Base-by-base conservation (phyloP, 2,888 invertebrate genomes). In the Dryomyza anilis region DNA sequence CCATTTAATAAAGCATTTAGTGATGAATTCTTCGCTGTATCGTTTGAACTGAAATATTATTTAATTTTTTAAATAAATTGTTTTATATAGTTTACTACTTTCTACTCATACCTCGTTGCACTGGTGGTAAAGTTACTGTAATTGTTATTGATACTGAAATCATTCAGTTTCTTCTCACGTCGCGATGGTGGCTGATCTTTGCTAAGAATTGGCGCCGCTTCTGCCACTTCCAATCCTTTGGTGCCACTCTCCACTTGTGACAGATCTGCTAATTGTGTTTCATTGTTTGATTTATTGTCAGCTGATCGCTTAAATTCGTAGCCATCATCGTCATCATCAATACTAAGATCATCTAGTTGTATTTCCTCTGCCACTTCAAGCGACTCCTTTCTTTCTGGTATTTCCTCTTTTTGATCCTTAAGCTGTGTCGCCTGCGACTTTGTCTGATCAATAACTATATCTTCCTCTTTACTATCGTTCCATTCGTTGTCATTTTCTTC, bases 121-220 rank as follows among this genome's bases (percentile, higher is more conserved):
- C 66, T 68, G 2, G 23, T 19, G 70, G 73, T 79, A 62, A 72
- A 75, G 71, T 79, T 78, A 39, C 76, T 76, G 66, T 74, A 77
- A 65, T 78, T 78, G 65, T 70, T 76, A 36, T 29, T 48, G 68
- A 48, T 48, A 36, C 33, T 43, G 52, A 10, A 16, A 56, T 58
- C 55, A 56, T 46, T 36, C 30, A 53, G 14, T 29, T 43, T 36
- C 43, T 45, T 64, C 43, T 58, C 48, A 23, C 58, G 29, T 67
- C 70, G 29, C 36, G 53, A 46, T 52, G 68, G 33, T 36, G n/a
- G 23, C 33, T 43, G n/a, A n/a, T n/a, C n/a, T n/a, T n/a, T n/a
- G n/a, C n/a, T n/a, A n/a, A n/a, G n/a, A n/a, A n/a, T n/a, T n/a
- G n/a, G n/a, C n/a, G n/a, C n/a, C n/a, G n/a, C 2, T 23, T 21